These are phyloP conservation scores for Sebastes kiyomatsui DNA, from an alignment of 2,797 vertebrate species.

Conservation along the genomic window DNA sequence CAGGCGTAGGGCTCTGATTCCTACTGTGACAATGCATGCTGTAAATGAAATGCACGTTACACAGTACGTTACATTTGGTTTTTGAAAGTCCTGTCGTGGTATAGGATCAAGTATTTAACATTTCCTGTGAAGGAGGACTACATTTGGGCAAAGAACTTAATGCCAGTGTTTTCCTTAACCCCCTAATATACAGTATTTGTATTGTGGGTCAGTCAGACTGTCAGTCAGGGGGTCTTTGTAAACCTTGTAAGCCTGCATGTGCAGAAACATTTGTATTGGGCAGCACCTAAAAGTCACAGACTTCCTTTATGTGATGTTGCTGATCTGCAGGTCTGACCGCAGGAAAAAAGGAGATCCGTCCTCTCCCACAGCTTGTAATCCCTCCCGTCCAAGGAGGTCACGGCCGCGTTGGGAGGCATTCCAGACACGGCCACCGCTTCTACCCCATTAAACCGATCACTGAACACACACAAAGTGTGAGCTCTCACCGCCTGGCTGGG, in stretches of 20 bases:
- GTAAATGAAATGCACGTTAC: background rate
- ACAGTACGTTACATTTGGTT: background rate
- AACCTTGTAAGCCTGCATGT: conserved; percentile 9
- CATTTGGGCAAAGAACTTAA: background rate
- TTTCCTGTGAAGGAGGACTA: background rate
- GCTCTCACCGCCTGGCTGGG: conserved; percentile 23
- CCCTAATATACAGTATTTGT: conserved; percentile 8
- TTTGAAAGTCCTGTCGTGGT: background rate
- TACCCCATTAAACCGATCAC: conserved; percentile 61
- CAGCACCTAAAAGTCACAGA: conserved; percentile 18
- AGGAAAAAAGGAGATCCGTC: conserved; percentile 31
- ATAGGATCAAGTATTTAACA: background rate
- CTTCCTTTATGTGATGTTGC: conserved; percentile 18
- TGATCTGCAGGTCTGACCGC: conserved; percentile 45
- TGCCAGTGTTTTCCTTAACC: background rate
- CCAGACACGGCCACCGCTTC: conserved; percentile 56
- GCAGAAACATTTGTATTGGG: conserved; percentile 8
- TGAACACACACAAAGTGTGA: conserved; percentile 62
- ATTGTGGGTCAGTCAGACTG: background rate
- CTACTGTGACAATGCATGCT: conserved; percentile 7
- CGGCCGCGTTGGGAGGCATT: conserved; percentile 55
- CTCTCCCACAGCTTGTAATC: conserved; percentile 66
- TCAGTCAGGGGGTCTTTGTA: conserved; percentile 8
- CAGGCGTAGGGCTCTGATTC: conserved; percentile 1
- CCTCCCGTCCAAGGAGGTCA: conserved; percentile 63